Evolutionary conservation across 2,113 vertebrate species (phyloP), one percentile per base, ranked within the genome.

Genomic region (Gallinago media): DNA sequence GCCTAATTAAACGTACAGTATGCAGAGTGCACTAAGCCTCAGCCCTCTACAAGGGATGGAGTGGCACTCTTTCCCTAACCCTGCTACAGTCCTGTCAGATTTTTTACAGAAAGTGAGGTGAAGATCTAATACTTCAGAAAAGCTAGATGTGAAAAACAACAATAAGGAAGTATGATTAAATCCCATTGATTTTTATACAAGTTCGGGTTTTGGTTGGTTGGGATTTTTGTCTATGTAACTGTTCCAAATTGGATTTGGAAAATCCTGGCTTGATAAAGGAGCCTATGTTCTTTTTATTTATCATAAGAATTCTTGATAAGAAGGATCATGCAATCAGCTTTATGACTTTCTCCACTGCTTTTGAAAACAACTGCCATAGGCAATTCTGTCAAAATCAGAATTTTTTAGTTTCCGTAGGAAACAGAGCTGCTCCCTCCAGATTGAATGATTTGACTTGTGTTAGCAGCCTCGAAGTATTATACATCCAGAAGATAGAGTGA

Each of bases 361-460:
- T 36, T 89, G 47, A 59, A 95, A 94, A 86, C 42, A 52, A 29
- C 46, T 77, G 50, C 59, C 59, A 84, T 14, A 71, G 75, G 50
- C 26, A 74, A 44, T 63, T 62, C 79, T 77, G 65, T 74, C 50
- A 88, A 86, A 86, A 70, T 49, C 34, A 14, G 58, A 46, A 15
- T 18, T 50, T 59, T 68, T 63, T 50, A 18, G 6, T 81, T 76
- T 62, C 38, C 74, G 9, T 55, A 59, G 27, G 36, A 87, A 70
- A 81, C 4, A 58, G 67, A 85, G 36, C 21, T 66, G 22, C 20
- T 84, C n/a, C 32, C 32, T 80, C 86, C 72, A 59, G 42, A 71
- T 2, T 81, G 65, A 88, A 74, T 42, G 11, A 80, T 88, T 25
- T 76, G 40, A 56, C 17, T 88, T 7, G 0, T 71, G 32, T 38